Evolutionary conservation across 2,797 vertebrate genomes (phyloP).

Genomic region (Zonotrichia albicollis): DNA sequence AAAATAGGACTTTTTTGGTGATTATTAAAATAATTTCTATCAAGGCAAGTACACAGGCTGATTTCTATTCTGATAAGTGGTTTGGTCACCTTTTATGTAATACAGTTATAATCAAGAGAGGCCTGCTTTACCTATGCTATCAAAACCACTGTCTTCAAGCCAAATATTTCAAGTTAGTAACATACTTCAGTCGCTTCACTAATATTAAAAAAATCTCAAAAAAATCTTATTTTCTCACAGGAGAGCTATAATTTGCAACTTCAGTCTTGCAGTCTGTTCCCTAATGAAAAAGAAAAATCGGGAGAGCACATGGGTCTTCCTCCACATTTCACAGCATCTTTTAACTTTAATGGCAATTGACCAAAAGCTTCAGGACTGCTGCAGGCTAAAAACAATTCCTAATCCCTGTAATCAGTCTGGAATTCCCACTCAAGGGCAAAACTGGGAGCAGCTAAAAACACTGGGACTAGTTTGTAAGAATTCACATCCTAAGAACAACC

Average conservation of each 20-base stretch:
- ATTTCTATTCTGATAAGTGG: not conserved
- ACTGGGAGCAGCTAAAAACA: not conserved
- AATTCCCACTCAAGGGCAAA: not conserved
- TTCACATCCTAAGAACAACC: not conserved
- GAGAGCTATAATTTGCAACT: not conserved
- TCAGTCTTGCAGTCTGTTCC: not conserved
- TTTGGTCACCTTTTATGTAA: not conserved
- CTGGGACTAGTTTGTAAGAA: not conserved
- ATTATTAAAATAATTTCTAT: not conserved
- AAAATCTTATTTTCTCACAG: not conserved
- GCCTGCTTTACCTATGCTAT: not conserved
- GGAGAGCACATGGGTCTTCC: not conserved
- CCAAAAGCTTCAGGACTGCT: not conserved
- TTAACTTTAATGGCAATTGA: not conserved
- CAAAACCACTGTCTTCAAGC: not conserved
- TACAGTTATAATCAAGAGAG: not conserved
- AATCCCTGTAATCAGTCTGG: not conserved
- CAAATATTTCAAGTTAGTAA: not conserved
- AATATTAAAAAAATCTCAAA: not conserved
- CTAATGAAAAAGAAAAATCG: not conserved
- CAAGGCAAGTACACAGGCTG: not conserved
- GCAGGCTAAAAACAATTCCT: not conserved
- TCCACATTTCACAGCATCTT: not conserved
- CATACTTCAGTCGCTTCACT: not conserved
- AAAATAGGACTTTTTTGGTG: not conserved